These are phyloP conservation scores for Rhodeus uyekii DNA, from an alignment of 2,797 vertebrate genomes.

Conservation along the genomic window DNA sequence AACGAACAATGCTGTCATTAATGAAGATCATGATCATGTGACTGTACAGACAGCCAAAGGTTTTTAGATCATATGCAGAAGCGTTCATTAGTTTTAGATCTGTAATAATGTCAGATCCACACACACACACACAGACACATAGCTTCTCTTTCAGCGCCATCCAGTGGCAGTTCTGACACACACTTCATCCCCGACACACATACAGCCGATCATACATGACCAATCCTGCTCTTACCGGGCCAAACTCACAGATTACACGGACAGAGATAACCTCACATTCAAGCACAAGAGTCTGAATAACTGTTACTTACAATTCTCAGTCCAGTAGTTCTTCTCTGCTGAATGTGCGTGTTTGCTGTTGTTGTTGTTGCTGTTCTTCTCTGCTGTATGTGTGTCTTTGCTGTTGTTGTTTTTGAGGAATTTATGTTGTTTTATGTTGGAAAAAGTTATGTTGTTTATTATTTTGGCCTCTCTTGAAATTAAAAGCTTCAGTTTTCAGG, in stretches of 20 bases:
- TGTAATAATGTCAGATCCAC: neutral
- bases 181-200: neutral
- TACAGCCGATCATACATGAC: neutral
- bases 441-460: neutral
- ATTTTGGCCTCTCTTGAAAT: too few species aligned
- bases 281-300: neutral
- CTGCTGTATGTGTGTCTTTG: neutral
- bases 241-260: neutral
- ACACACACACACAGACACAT: neutral
- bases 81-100: too few species aligned
- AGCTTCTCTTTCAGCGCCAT: conserved; percentile 40
- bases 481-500: neutral
- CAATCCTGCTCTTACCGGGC: neutral
- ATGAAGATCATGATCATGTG: too few species aligned
- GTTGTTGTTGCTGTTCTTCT: neutral
- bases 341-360: too few species aligned
- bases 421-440: neutral
- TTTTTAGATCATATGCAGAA: neutral
- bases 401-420: too few species aligned
- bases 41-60: neutral
- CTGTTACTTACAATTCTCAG: neutral
- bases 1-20: too few species aligned
- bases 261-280: neutral
- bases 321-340: neutral
- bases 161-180: conserved; percentile 12